Evolutionary conservation across 2,797 vertebrate genomes (phyloP), one percentile per base, ranked within the genome.

Genomic region (Clarias fuscus): DNA sequence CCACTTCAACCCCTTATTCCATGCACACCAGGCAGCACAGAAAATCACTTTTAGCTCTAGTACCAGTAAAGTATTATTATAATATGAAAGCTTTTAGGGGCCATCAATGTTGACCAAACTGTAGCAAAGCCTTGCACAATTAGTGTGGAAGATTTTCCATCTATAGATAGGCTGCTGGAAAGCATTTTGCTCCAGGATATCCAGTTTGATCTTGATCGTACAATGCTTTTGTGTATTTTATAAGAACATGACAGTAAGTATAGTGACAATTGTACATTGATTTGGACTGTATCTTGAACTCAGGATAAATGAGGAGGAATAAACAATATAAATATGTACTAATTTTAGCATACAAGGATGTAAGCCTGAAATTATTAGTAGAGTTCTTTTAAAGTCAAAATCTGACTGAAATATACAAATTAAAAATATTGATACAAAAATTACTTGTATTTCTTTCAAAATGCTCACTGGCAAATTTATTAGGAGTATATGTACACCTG

Each of bases 61-160:
- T 85, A 88, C 68, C 70, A 78, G 58, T 81, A 80, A 53, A 88
- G 81, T 86, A 70, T 84, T 80, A 56, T 40, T 56, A 70, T 70
- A 89, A 85, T 79, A 80, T n/a, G 5, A 37, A 84, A 20, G 76
- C 76, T 65, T 88, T 87, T 73, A 82, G 13, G 53, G 86, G 86
- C 85, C 88, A 89, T 77, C 85, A 87, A 43, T 65, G 59, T 72
- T 83, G 58, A 87, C 61, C 68, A 67, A 59, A 85, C 59, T 75
- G 65, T 80, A 84, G n/a, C 17, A 81, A n/a, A 76, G 64, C 61
- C 59, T 73, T 75, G 61, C 78, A 33, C 58, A 78, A 87, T 86
- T 79, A 77, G 68, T 65, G 70, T 65, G 27, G 48, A 86, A 89
- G 86, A 88, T 88, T 88, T 86, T 83, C 85, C 84, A 85, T 89